Evolutionary conservation across 2,888 invertebrate genomes (phyloP).

Genomic region (Terebella lapidaria): DNA sequence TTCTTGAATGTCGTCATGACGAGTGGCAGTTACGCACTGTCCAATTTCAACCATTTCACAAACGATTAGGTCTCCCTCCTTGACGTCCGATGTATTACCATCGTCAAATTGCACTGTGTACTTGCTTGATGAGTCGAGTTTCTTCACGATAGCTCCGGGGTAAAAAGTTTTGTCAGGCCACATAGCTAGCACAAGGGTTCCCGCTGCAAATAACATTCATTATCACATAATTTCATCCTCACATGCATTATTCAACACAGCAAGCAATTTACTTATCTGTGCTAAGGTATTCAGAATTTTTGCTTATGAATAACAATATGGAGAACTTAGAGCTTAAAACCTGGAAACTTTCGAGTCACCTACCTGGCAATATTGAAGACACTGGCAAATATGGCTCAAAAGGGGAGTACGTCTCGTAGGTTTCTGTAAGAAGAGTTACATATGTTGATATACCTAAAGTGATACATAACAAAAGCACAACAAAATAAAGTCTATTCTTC

Average conservation of each 20-base stretch:
- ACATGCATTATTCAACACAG: too few relatives aligned
- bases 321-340: too few relatives aligned
- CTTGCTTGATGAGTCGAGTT: background rate
- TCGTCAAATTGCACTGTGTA: constrained; percentile 13
- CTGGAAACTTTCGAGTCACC: too few relatives aligned
- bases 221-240: too few relatives aligned
- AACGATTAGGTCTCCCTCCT: background rate
- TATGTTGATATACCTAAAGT: too few relatives aligned
- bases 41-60: background rate
- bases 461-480: too few relatives aligned
- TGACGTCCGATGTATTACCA: constrained; percentile 7
- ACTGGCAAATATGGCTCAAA: background rate
- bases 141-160: constrained; percentile 10
- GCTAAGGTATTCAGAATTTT: too few relatives aligned
- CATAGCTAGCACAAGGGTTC: constrained; percentile 4
- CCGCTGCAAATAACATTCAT: background rate
- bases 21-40: background rate
- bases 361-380: background rate
- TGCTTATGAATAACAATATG: too few relatives aligned
- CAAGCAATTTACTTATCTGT: too few relatives aligned
- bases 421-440: background rate
- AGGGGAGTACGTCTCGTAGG: background rate
- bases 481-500: too few relatives aligned
- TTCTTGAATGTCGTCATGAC: background rate
- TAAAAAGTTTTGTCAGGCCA: constrained; percentile 13